phyloP scores from a whole-genome alignment of 2,888 invertebrate species.

The Dolomedes plantarius region DNA sequence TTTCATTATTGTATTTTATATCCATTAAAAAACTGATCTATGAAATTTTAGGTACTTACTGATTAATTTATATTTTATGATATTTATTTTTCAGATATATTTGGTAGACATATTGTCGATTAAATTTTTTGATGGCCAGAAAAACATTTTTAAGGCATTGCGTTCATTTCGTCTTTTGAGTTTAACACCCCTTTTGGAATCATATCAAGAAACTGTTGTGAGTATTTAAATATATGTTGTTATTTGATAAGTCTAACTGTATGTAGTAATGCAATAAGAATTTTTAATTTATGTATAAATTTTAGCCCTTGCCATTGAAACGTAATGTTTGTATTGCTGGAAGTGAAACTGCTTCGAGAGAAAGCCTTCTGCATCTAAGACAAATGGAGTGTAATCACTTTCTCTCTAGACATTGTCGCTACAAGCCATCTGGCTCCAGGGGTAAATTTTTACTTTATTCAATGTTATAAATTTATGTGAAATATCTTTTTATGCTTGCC shows the following conservation, averaged over 20 bases:
- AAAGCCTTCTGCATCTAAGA: conserved; percentile 55
- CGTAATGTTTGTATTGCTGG: conserved; percentile 42
- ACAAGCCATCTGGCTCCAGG: conserved; percentile 59
- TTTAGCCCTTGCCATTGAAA: conserved; percentile 61
- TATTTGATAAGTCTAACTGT: too few species aligned
- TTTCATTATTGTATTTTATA: too few species aligned
- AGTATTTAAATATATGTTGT: conserved; percentile 18
- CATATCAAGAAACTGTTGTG: conserved; percentile 64
- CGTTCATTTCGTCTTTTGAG: conserved; percentile 63
- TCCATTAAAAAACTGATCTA: too few species aligned
- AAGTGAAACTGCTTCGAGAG: conserved; percentile 63
- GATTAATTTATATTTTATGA: too few species aligned
- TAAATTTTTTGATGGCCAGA: conserved; percentile 66
- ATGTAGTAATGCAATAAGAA: too few species aligned
- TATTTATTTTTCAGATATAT: conserved; percentile 43
- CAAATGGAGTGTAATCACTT: conserved; percentile 62
- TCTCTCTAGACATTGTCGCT: conserved; percentile 56
- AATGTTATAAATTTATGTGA: too few species aligned
- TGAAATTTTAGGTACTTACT: too few species aligned
- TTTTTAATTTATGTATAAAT: too few species aligned
- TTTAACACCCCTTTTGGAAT: conserved; percentile 53
- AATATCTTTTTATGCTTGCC: too few species aligned
- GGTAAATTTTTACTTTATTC: conserved; percentile 10
- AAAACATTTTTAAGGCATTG: conserved; percentile 58
- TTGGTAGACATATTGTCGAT: conserved; percentile 62